Percentiles rank a stretch among this genome's conserved stretches.
These are phyloP conservation scores for Biston betularia DNA, from an alignment of 2,888 invertebrate genomes.

Conservation along the genomic window DNA sequence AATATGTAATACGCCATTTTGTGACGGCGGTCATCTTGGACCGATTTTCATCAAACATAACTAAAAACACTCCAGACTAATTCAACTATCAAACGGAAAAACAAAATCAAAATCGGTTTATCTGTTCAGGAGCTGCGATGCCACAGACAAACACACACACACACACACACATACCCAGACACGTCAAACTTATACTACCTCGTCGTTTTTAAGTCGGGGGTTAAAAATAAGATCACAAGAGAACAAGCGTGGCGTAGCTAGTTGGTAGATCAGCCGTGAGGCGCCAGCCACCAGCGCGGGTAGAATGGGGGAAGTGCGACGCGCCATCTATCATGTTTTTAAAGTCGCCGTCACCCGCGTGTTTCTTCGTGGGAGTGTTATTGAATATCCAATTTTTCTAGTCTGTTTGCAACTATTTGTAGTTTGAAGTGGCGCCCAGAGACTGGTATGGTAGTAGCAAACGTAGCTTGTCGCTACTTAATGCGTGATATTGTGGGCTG, in stretches of 20 bases:
- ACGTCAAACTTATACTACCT: no score
- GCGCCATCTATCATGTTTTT: slow-evolving; percentile 61
- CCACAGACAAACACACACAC: no score
- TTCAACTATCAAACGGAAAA: no score
- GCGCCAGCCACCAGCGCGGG: slow-evolving; percentile 1
- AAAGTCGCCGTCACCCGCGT: slow-evolving; percentile 56
- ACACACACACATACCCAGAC: no score
- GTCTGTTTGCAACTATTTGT: slow-evolving; percentile 23
- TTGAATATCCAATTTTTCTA: slow-evolving; percentile 68
- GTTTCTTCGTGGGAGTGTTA: slow-evolving; percentile 56
- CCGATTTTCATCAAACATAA: no score
- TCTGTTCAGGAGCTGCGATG: no score
- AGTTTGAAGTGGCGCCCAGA: slow-evolving; percentile 30
- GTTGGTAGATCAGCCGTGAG: neutral
- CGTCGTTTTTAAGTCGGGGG: no score
- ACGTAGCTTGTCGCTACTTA: neutral
- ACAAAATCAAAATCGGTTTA: no score
- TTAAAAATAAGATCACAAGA: neutral
- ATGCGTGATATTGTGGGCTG: no score
- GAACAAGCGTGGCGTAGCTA: neutral
- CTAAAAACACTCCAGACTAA: no score
- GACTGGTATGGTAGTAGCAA: neutral
- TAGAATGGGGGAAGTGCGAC: slow-evolving; percentile 37
- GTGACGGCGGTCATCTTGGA: no score
- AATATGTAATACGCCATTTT: no score